phyloP scores from a whole-genome alignment of 2,113 vertebrate genomes.

The Corapipo altera region DNA sequence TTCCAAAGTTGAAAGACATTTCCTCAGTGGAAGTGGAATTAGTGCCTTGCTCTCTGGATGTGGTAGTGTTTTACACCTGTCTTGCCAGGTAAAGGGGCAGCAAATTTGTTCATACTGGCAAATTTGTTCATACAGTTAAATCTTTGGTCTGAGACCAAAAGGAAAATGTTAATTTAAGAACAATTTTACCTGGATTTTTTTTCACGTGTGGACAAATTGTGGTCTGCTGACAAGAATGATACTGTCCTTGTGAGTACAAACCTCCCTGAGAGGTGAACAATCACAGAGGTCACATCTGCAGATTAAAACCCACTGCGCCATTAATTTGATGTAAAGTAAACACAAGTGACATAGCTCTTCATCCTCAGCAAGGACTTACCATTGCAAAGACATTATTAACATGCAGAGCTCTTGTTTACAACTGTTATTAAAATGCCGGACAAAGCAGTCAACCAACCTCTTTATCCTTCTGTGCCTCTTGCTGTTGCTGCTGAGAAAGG shows the following conservation, averaged over 20 bases:
- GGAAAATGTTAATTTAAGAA: background rate
- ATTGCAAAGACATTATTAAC: background rate
- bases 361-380: background rate
- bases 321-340: background rate
- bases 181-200: background rate
- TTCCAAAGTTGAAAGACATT: background rate
- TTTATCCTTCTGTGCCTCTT: background rate
- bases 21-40: background rate
- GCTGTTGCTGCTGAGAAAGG: background rate
- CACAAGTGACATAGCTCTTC: background rate
- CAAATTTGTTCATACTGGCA: background rate
- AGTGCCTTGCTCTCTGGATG: background rate
- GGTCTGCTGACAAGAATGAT: background rate
- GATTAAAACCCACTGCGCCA: background rate
- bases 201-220: background rate
- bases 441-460: background rate
- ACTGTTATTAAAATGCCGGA: conserved; percentile 1
- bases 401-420: background rate
- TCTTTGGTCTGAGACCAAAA: background rate
- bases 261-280: background rate
- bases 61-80: background rate
- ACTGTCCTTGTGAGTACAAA: background rate
- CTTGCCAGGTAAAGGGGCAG: background rate
- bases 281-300: background rate
- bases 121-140: background rate